Percentiles rank a stretch among this genome's conserved stretches.
phyloP scores from a whole-genome alignment of 2,797 vertebrate species.

The Falco columbarius region DNA sequence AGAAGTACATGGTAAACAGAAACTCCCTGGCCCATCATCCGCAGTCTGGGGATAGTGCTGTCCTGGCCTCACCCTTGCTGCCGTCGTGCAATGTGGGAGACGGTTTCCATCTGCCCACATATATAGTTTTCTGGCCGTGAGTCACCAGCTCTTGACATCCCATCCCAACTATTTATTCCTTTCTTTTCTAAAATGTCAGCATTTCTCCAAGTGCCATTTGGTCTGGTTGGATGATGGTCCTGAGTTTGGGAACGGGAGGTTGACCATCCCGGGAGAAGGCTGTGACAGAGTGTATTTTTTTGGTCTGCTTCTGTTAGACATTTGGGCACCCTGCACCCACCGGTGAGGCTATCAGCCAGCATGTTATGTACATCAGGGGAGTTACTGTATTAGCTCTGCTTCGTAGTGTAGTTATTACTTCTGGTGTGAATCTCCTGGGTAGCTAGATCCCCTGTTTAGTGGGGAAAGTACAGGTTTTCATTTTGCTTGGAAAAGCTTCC shows the following conservation, averaged over 20 bases:
- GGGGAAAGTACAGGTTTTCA: neutral
- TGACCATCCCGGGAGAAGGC: neutral
- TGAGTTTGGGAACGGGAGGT: neutral
- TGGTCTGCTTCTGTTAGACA: neutral
- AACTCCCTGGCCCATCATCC: neutral
- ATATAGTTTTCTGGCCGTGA: neutral
- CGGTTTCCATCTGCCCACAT: neutral
- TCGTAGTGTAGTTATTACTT: neutral
- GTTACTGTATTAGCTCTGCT: neutral
- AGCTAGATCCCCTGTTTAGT: neutral
- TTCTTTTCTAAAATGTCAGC: neutral
- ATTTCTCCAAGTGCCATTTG: neutral
- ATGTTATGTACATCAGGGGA: neutral
- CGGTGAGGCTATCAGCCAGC: neutral
- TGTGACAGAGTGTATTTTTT: neutral
- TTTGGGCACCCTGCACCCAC: rapidly evolving
- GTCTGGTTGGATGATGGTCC: neutral
- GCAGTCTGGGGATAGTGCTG: neutral
- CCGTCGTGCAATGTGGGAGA: neutral
- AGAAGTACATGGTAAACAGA: slow-evolving; percentile 21
- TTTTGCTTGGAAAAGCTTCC: neutral
- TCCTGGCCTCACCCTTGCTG: neutral
- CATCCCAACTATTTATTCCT: neutral
- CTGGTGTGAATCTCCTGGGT: neutral
- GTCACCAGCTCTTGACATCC: neutral